These are phyloP conservation scores for Pyrrhia umbra DNA, from an alignment of 2,888 invertebrate genomes.

Conservation along the genomic window DNA sequence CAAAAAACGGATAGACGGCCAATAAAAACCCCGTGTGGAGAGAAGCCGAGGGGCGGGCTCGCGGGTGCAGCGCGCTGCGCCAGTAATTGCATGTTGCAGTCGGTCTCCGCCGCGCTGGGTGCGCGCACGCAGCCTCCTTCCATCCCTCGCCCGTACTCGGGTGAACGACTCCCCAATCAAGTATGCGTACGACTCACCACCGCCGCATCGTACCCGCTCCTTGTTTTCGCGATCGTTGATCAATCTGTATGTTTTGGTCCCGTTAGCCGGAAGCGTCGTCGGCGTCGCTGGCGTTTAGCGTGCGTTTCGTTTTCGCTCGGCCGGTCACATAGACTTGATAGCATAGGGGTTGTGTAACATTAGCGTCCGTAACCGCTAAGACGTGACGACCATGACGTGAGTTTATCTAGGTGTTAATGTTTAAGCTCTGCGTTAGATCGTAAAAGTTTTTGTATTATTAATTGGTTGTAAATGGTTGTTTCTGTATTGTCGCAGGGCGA, in stretches of 20 bases:
- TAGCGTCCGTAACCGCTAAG: constrained; percentile 53
- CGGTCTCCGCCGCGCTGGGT: constrained; percentile 83
- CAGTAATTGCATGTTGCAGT: constrained; percentile 85
- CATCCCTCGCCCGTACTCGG: constrained; percentile 61
- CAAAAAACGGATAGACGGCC: constrained; percentile 88
- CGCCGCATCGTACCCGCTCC: constrained; percentile 61
- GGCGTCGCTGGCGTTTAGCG: constrained; percentile 73
- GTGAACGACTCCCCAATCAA: constrained; percentile 69
- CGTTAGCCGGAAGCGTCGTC: constrained; percentile 78
- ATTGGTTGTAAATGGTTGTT: constrained; percentile 54
- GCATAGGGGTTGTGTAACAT: constrained; percentile 67
- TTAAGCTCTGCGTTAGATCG: constrained; percentile 6
- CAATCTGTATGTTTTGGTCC: constrained; percentile 67
- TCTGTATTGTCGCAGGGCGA: constrained; percentile 83
- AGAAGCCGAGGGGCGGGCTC: constrained; percentile 86
- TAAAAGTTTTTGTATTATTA: constrained; percentile 23
- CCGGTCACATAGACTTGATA: constrained; percentile 61
- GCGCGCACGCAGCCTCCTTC: constrained; percentile 87
- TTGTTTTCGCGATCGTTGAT: constrained; percentile 71
- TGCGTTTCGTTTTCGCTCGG: constrained; percentile 76
- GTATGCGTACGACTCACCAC: constrained; percentile 70
- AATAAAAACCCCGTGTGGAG: constrained; percentile 88
- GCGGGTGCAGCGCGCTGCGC: constrained; percentile 82
- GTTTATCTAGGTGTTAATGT: constrained; percentile 63
- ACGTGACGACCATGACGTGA: constrained; percentile 81